phyloP scores from a whole-genome alignment of 2,113 vertebrate species.

The Myotis yumanensis region DNA sequence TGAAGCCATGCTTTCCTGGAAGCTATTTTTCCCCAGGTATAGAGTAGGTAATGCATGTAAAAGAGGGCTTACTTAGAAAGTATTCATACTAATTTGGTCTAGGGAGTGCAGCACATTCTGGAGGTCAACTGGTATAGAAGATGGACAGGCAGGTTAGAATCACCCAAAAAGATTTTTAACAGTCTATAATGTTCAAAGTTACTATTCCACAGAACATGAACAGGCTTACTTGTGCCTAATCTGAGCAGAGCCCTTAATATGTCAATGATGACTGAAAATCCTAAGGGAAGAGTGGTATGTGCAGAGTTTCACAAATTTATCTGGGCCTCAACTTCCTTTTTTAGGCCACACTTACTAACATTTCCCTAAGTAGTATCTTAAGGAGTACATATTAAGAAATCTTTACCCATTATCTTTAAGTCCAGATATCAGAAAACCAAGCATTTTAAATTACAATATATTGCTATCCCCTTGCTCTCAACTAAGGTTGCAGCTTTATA shows the following conservation, averaged over 20 bases:
- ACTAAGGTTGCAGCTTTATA: background rate
- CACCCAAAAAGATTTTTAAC: background rate
- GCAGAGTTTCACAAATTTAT: conserved; percentile 30
- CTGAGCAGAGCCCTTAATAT: background rate
- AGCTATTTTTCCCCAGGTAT: background rate
- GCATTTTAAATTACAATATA: background rate
- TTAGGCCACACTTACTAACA: conserved; percentile 36
- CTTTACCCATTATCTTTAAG: conserved; percentile 43
- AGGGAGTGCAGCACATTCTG: conserved; percentile 11
- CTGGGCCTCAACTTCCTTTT: background rate
- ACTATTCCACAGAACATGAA: background rate
- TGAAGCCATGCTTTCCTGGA: background rate
- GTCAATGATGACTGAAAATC: background rate
- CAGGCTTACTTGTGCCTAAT: background rate
- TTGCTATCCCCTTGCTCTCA: background rate
- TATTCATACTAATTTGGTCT: background rate
- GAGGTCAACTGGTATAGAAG: background rate
- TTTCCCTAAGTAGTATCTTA: background rate
- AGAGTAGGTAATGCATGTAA: background rate
- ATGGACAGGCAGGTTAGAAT: background rate
- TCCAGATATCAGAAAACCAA: background rate
- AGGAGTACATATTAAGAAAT: background rate
- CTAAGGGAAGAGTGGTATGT: background rate
- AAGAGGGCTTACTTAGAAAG: background rate
- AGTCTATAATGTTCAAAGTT: background rate